Base-by-base conservation (phyloP, 2,888 invertebrate species). In the Empis stercorea region DNA sequence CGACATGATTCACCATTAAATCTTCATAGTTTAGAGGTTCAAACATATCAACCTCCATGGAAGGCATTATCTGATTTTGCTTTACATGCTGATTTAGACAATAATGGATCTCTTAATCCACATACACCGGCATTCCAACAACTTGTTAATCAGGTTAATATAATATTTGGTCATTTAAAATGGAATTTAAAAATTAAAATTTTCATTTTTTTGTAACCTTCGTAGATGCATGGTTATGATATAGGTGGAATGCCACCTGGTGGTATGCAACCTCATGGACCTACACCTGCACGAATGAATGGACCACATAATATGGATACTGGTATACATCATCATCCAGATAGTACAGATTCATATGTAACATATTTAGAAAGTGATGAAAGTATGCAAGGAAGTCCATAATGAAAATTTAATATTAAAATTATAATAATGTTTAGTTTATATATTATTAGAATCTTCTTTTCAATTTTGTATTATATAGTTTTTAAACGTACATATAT, bases 21-120 rank as follows among this genome's bases (percentile, higher is more conserved):
- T 48, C 80, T 88, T 65, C 87, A 88, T 61, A 84, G 88, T 34
- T 76, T 95, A 49, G 95, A 96, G 71, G 79, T 79, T 59, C 78
- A 78, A 51, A 89, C 93, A 55, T 97, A 94, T 76, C 94, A 95
- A 71, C 94, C 93, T 47, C 93, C 91, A 37, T 96, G 95, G 96
- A 94, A 95, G 73, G 92, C 94, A 52, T 80, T 95, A 46, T 87
- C 87, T 47, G 95, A 95, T 71, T 95, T 94, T 73, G 94, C 94
- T 53, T 79, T 94, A 57, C 93, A 94, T 68, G 87, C 92, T 9
- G 94, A 95, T 71, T 76, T 94, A 50, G 95, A 95, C 60, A 68
- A 65, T 56, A 69, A 68, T 51, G 67, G 68, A 62, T 73, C 91
- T 47, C 87, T 89, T 54, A 89, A 88, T 61, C 85, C 87, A 34